Evolutionary conservation across 1,140 invertebrate species (phyloP).

Genomic region (Tribolium madens): DNA sequence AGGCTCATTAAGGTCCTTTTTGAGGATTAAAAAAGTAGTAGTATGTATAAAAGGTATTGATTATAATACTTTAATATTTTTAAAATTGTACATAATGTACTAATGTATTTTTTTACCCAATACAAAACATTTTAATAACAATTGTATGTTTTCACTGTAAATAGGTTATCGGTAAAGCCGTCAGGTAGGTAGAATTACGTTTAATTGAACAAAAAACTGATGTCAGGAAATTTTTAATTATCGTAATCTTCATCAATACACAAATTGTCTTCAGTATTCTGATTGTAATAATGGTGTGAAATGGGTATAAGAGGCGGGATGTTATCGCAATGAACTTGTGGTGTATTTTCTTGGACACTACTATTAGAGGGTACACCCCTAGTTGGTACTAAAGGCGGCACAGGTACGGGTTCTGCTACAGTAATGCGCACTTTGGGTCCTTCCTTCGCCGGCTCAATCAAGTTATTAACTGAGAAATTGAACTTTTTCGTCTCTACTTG

Average conservation of each 20-base stretch:
- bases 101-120: conserved; percentile 51
- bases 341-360: conserved; percentile 22
- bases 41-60: conserved; percentile 10
- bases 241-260: conserved; percentile 66
- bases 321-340: conserved; percentile 36
- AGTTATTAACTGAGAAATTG: conserved; percentile 57
- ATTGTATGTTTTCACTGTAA: background rate
- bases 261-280: conserved; percentile 60
- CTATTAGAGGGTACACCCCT: conserved; percentile 35
- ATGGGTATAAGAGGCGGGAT: conserved; percentile 61
- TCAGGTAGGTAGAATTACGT: conserved; percentile 25
- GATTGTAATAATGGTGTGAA: conserved; percentile 52
- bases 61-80: conserved; percentile 31
- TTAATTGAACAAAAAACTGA: background rate
- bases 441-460: conserved; percentile 49
- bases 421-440: conserved; percentile 55
- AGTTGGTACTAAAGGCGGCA: conserved; percentile 47
- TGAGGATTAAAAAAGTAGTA: background rate
- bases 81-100: conserved; percentile 47
- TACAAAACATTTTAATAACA: conserved; percentile 46
- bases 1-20: background rate
- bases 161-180: background rate
- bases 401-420: conserved; percentile 46
- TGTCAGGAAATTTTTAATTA: conserved; percentile 54
- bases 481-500: conserved; percentile 51